These are phyloP conservation scores for Herpailurus yagouaroundi DNA, from an alignment of 2,113 vertebrate species.

Conservation along the genomic window DNA sequence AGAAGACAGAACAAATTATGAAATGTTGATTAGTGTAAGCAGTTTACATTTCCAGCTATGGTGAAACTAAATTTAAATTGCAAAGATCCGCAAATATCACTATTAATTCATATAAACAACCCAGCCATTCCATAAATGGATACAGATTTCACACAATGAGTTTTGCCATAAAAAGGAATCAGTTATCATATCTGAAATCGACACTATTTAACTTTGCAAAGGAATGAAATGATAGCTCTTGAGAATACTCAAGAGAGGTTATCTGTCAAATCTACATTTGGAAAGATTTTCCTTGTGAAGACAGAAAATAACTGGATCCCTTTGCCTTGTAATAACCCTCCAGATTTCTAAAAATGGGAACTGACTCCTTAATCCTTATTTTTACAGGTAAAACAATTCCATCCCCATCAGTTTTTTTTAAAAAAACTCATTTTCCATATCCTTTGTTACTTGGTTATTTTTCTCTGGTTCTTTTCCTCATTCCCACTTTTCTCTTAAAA, in stretches of 20 bases:
- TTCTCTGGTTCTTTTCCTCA: not conserved
- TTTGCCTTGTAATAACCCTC: not conserved
- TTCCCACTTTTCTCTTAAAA: not conserved
- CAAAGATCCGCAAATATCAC: constrained; percentile 42
- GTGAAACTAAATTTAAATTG: constrained; percentile 53
- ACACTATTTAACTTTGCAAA: constrained; percentile 52
- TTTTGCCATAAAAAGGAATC: not conserved
- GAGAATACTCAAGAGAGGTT: constrained; percentile 28
- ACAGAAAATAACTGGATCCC: not conserved
- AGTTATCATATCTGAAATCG: not conserved
- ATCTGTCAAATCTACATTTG: constrained; percentile 45
- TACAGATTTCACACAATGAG: not conserved
- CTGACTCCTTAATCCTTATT: not conserved
- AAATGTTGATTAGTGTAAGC: constrained; percentile 47
- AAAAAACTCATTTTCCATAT: not conserved
- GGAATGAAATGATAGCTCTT: constrained; percentile 34
- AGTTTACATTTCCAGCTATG: constrained; percentile 48
- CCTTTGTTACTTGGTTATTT: not conserved
- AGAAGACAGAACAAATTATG: constrained; percentile 66
- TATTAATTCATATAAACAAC: not conserved
- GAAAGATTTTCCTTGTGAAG: constrained; percentile 43
- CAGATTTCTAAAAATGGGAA: not conserved
- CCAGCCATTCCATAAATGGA: not conserved
- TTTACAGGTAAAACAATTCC: not conserved
- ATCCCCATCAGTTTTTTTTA: not conserved